Evolutionary conservation across 2,888 invertebrate genomes (phyloP).

Genomic region (Cheilosia grossa): DNA sequence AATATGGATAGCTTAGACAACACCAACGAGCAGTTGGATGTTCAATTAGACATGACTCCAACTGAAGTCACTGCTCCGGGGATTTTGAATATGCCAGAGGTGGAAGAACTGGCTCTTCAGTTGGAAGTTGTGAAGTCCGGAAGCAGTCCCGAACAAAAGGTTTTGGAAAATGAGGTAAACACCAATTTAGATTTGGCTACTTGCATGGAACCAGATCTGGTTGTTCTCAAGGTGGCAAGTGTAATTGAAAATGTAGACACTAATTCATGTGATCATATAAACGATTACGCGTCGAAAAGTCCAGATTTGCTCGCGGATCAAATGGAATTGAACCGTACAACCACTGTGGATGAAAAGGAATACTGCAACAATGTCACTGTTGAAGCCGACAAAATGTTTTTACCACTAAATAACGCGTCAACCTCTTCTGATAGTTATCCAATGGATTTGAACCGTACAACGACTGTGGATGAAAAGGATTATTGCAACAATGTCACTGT

Average conservation of each 20-base stretch:
- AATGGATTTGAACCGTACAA: not conserved
- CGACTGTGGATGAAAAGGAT: conserved; percentile 6
- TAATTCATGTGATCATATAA: conserved; percentile 20
- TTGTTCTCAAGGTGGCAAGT: conserved; percentile 24
- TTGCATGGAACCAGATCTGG: conserved; percentile 31
- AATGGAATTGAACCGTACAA: not conserved
- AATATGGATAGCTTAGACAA: conserved; percentile 64
- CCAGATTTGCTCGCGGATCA: conserved; percentile 25
- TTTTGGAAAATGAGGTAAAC: conserved; percentile 23
- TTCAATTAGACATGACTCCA: conserved; percentile 60
- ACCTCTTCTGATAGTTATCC: not conserved
- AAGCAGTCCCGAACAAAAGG: not conserved
- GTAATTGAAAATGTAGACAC: conserved; percentile 61
- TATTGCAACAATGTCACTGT: conserved; percentile 51
- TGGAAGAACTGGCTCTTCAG: not conserved
- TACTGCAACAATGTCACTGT: conserved; percentile 54
- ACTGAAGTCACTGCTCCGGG: conserved; percentile 31
- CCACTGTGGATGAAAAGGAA: conserved; percentile 9
- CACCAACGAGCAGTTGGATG: conserved; percentile 59
- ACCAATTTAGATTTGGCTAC: conserved; percentile 29
- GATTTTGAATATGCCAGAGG: not conserved
- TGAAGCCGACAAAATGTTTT: conserved; percentile 51
- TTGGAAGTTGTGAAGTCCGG: not conserved
- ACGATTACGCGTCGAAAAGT: conserved; percentile 18
- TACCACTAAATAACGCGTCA: not conserved